A percentile compares a stretch with the other conserved stretches of the same genome.
Conservation (phyloP, 1,140 invertebrate genomes). For the Cepaea nemoralis region DNA sequence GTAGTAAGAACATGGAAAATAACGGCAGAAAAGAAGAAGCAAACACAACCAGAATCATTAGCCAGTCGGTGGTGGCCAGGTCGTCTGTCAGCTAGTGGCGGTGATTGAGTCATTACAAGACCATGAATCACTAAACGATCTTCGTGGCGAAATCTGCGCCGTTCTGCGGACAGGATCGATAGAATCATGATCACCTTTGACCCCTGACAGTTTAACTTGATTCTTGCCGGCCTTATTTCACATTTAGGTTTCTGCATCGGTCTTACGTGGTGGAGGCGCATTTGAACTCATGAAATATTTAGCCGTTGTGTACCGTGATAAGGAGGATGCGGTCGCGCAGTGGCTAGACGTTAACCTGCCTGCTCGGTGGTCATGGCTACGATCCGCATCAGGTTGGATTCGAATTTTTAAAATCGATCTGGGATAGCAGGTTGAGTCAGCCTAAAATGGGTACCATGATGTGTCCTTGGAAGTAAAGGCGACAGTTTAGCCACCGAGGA, state of each 20-base stretch:
- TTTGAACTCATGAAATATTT: no score
- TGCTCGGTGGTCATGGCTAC: no score
- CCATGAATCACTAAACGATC: conserved; percentile 9
- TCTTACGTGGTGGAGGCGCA: no score
- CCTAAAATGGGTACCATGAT: no score
- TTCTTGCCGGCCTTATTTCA: neutral
- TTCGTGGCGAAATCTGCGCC: neutral
- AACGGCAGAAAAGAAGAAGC: neutral
- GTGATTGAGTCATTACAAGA: conserved; percentile 1
- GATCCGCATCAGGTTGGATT: no score
- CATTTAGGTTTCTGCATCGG: neutral
- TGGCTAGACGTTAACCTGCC: no score
- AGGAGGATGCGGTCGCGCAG: no score
- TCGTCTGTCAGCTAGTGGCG: neutral
- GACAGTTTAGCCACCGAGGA: no score
- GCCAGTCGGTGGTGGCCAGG: neutral
- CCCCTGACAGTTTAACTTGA: neutral
- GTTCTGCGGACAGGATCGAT: neutral
- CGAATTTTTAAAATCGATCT: no score
- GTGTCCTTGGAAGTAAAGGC: no score
- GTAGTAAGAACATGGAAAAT: neutral
- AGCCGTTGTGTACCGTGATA: no score
- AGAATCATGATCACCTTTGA: neutral
- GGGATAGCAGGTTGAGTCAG: no score
- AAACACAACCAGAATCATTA: neutral